phyloP scores from a whole-genome alignment of 2,797 vertebrate species.

The Pantherophis vulpinus region DNA sequence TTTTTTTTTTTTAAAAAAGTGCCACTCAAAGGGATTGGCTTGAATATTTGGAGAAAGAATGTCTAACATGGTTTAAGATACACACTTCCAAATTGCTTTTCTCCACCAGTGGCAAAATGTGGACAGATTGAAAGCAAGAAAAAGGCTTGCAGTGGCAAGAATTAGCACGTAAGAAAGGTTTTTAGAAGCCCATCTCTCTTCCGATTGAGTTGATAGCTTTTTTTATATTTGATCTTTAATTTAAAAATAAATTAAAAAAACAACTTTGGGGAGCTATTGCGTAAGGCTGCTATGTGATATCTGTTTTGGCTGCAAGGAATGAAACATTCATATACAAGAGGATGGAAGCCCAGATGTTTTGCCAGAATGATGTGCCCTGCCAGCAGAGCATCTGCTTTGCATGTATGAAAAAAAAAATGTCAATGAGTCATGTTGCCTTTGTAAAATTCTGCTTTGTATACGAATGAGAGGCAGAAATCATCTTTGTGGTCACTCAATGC shows the following conservation, averaged over 20 bases:
- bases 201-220: background rate
- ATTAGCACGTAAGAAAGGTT: background rate
- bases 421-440: conserved; percentile 2
- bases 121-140: background rate
- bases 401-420: background rate
- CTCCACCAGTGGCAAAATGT: background rate
- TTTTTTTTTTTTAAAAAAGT: background rate
- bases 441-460: conserved; percentile 1
- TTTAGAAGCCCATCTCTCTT: background rate
- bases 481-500: background rate
- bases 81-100: background rate
- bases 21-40: background rate
- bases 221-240: background rate
- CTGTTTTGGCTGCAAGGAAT: background rate
- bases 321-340: background rate
- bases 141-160: background rate
- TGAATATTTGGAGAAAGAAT: background rate
- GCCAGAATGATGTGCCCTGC: background rate
- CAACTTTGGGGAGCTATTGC: background rate
- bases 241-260: background rate
- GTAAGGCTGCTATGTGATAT: background rate
- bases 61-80: background rate
- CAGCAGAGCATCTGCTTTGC: conserved; percentile 19
- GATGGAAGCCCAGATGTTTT: background rate
- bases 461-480: background rate